Base-by-base conservation (phyloP, 1,140 invertebrate genomes). In the Argopecten irradians region DNA sequence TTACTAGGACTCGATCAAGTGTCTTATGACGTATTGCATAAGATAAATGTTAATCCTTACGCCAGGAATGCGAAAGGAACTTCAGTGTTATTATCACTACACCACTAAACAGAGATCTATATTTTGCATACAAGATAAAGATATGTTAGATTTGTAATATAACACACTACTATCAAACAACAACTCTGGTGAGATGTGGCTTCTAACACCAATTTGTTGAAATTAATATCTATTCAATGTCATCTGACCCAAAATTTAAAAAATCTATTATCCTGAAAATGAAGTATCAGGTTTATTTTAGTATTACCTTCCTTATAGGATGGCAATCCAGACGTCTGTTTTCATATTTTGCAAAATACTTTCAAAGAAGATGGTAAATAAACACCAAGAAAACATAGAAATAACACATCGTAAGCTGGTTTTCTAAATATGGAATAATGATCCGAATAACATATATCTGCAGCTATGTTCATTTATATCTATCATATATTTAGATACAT, bases 391-490 rank as follows among this genome's bases (percentile, higher is more conserved):
- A 71, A 46, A 46, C 13, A 71, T 1, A n/a, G 8, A 71, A 5
- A 71, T 71, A n/a, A 71, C 28, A 28, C 5, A 71, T 39, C 5
- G n/a, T 5, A n/a, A 71, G 8, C n/a, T 71, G 7, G 16, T 71
- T 28, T 71, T 16, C 55, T 71, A 19, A 46, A 19, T 19, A 46
- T 11, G 43, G 22, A 11, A 46, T 11, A 19, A 46, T 2, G 13
- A 46, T 46, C 43, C 22, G 55, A 71, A 28, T 71, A 71, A 71
- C n/a, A 71, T 71, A 71, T 71, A n/a, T 71, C n/a, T 71, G 55
- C 55, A 71, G 28, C 55, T 71, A 71, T 71, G 28, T n/a, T n/a
- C n/a, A n/a, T n/a, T n/a, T 28, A 71, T 71, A 71, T 71, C 13
- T 39, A 8, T 8, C 28, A 71, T 28, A 28, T 39, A 28, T 28